These are phyloP conservation scores for Ptychoptera albimana DNA, from an alignment of 2,888 invertebrate genomes.

Conservation along the genomic window DNA sequence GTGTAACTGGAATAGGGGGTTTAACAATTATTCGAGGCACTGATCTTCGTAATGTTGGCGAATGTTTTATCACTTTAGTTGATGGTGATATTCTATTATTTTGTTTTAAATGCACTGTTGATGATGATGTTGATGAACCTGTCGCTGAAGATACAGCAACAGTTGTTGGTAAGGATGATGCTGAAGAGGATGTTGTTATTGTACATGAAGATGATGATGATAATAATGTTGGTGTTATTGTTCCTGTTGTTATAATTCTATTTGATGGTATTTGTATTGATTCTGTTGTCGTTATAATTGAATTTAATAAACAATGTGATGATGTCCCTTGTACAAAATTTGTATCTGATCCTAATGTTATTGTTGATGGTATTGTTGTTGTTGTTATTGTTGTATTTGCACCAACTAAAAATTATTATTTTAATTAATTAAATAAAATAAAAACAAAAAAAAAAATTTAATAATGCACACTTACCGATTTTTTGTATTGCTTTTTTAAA, in stretches of 20 bases:
- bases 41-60: neutral
- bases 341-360: conserved; percentile 8
- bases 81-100: neutral
- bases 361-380: neutral
- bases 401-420: neutral
- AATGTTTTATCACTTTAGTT: neutral
- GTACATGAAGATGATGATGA: conserved; percentile 8
- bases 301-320: neutral
- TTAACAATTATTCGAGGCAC: neutral
- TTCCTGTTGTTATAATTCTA: conserved; percentile 11
- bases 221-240: conserved; percentile 10
- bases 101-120: neutral
- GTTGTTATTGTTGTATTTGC: neutral
- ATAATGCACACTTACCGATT: neutral
- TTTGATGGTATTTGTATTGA: conserved; percentile 7
- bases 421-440: neutral
- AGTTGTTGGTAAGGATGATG: conserved; percentile 1
- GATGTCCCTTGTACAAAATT: conserved; percentile 9
- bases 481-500: neutral
- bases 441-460: neutral
- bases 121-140: neutral
- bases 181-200: neutral
- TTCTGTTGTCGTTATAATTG: conserved; percentile 5
- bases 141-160: neutral
- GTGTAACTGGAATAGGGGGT: too few species aligned